These are phyloP conservation scores for Psammodynastes pulverulentus DNA, from an alignment of 2,113 vertebrate species.

Conservation along the genomic window DNA sequence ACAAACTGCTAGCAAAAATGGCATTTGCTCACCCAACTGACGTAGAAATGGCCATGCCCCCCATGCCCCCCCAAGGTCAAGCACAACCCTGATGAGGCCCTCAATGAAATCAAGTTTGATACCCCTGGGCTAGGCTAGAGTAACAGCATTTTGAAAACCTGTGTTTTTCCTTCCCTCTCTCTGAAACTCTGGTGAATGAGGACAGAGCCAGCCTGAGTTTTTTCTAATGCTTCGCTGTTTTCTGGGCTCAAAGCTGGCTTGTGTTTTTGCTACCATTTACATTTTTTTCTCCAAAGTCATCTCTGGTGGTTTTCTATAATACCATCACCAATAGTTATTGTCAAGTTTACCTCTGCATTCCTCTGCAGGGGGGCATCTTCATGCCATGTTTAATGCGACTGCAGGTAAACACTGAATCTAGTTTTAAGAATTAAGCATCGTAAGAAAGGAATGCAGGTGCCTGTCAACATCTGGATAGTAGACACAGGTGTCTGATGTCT, in stretches of 20 bases:
- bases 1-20: too few relatives aligned
- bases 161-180: background rate
- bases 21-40: too few relatives aligned
- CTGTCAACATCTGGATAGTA: background rate
- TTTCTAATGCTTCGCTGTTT: background rate
- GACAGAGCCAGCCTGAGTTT: background rate
- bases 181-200: background rate
- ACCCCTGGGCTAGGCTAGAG: too few relatives aligned
- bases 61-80: too few relatives aligned
- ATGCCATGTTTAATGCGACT: background rate
- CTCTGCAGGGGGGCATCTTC: background rate
- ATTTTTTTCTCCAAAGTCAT: too few relatives aligned
- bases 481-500: background rate
- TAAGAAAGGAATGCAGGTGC: background rate
- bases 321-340: too few relatives aligned
- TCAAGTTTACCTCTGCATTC: background rate
- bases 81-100: too few relatives aligned
- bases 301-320: too few relatives aligned
- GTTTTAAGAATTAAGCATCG: background rate
- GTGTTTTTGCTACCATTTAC: too few relatives aligned
- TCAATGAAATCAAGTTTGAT: too few relatives aligned
- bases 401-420: background rate
- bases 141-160: background rate
- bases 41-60: too few relatives aligned
- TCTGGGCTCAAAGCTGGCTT: background rate